Evolutionary conservation across 1,140 invertebrate genomes (phyloP).

Genomic region (Ceratina japonica): DNA sequence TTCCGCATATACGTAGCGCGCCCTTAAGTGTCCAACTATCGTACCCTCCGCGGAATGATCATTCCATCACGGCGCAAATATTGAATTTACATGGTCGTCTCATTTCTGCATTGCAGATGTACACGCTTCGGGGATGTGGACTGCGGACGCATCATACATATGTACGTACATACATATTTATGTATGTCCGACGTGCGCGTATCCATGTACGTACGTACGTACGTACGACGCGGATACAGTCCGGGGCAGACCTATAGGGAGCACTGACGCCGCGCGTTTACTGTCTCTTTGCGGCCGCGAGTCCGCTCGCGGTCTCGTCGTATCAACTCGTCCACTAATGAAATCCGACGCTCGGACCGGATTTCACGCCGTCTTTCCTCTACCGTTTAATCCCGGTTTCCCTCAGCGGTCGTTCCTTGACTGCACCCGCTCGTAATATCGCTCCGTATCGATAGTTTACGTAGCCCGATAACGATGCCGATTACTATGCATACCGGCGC

Average conservation of each 20-base stretch:
- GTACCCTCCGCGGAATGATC: constrained; percentile 49
- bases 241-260: neutral
- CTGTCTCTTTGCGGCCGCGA: constrained; percentile 42
- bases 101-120: constrained; percentile 64
- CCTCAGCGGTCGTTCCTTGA: neutral
- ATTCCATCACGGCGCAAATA: constrained; percentile 61
- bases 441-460: neutral
- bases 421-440: neutral
- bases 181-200: neutral
- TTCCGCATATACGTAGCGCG: neutral
- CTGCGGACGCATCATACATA: constrained; percentile 3
- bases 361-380: neutral
- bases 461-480: neutral
- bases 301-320: constrained; percentile 43
- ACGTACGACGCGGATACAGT: constrained; percentile 7
- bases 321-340: constrained; percentile 46
- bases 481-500: too few species aligned
- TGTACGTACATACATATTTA: constrained; percentile 24
- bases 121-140: constrained; percentile 35
- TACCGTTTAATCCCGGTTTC: constrained; percentile 26
- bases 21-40: constrained; percentile 39
- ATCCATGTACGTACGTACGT: constrained; percentile 2
- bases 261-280: constrained; percentile 37
- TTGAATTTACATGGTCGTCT: constrained; percentile 64
- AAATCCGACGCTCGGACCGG: constrained; percentile 53